Conservation (phyloP, 1,140 invertebrate species). For the Temnothorax curvispinosus region DNA sequence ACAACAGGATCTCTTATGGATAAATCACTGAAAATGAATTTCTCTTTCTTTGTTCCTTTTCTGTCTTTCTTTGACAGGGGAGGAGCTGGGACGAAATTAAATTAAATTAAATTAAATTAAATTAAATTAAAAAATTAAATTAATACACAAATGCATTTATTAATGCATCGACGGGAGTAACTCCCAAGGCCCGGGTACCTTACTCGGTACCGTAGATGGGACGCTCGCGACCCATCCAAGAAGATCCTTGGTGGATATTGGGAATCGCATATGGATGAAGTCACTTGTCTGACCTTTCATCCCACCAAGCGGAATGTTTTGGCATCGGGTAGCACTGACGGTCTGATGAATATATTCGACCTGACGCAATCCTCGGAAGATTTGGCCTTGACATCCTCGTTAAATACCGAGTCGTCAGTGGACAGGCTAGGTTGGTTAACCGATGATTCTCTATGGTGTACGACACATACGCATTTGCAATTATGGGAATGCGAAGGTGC, state of each 20-base stretch:
- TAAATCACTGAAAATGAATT: too few species aligned
- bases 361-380: conserved; percentile 91
- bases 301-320: conserved; percentile 89
- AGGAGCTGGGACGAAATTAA: too few species aligned
- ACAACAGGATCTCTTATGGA: too few species aligned
- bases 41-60: too few species aligned
- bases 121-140: too few species aligned
- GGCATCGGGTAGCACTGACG: conserved; percentile 92
- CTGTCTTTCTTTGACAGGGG: too few species aligned
- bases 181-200: too few species aligned
- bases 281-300: conserved; percentile 93
- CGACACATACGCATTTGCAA: conserved; percentile 91
- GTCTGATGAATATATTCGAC: conserved; percentile 95
- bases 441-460: conserved; percentile 87
- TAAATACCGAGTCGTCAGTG: conserved; percentile 94
- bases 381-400: conserved; percentile 91
- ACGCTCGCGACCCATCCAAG: too few species aligned
- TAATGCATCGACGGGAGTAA: too few species aligned
- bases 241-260: conserved; percentile 94
- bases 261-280: conserved; percentile 94
- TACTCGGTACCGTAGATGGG: too few species aligned
- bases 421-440: conserved; percentile 84
- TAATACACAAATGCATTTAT: too few species aligned
- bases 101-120: too few species aligned
- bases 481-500: conserved; percentile 89